Base-by-base conservation (phyloP, 2,797 vertebrate genomes). In the Muraenolepis orangiensis region DNA sequence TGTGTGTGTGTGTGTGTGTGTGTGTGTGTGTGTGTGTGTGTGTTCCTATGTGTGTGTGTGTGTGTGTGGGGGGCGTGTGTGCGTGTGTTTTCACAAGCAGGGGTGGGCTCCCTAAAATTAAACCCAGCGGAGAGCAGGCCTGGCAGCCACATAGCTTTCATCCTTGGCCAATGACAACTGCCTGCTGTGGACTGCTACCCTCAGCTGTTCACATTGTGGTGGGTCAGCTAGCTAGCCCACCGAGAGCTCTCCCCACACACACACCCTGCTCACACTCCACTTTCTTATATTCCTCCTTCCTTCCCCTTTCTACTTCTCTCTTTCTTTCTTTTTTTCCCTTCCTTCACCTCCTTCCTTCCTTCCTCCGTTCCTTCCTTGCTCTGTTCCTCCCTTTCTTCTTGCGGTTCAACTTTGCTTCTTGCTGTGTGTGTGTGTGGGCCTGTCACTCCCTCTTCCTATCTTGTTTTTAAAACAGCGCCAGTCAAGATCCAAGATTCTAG, bases 71-170 rank as follows among this genome's bases (percentile, higher is more conserved):
- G n/a, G n/a, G n/a, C n/a, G n/a, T n/a, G 80, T 73, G 85, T 80
- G 76, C 80, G 71, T 83, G 84, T 82, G 64, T 23, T 70, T 70
- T 34, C n/a, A 13, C 31, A 69, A 36, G 64, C n/a, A 70, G 80
- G 88, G 80, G 86, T 87, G 89, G 88, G 86, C 90, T 90, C 90
- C 87, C 92, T 93, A 94, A 94, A 94, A 94, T 94, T 91, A 94
- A 92, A 90, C 93, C 87, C 69, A 77, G 88, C 72, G 78, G 78
- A 87, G 84, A 79, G 76, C 81, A 89, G 89, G 84, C 82, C 87
- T 90, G 78, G 84, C 87, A 84, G 84, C 88, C 91, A 86, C 90
- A 92, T 87, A 91, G 87, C 91, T 92, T 92, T 93, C 87, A 92
- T 92, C 89, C 86, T 71, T 87, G 80, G 90, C 91, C 93, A 91